Conservation (phyloP, 1,140 invertebrate species). For the Nephotettix cincticeps region DNA sequence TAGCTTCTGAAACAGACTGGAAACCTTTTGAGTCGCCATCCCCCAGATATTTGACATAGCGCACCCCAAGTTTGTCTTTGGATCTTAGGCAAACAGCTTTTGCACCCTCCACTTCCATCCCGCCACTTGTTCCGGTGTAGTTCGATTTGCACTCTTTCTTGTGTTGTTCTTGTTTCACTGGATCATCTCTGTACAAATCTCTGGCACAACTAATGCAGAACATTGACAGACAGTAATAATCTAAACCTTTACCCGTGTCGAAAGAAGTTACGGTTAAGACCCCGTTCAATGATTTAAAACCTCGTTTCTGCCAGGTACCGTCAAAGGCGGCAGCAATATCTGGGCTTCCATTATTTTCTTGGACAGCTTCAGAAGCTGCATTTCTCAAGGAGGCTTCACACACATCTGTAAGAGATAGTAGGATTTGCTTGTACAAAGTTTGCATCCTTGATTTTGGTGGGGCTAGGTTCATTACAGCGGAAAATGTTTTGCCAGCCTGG, state of each 20-base stretch:
- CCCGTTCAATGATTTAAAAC: constrained; percentile 18
- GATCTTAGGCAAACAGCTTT: constrained; percentile 36
- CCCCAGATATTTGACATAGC: constrained; percentile 15
- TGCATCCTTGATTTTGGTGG: not conserved
- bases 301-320: constrained; percentile 30
- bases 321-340: constrained; percentile 30
- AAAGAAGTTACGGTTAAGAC: constrained; percentile 2
- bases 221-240: not conserved
- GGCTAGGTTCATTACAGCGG: constrained; percentile 1
- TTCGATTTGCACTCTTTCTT: constrained; percentile 27
- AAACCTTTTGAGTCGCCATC: constrained; percentile 36
- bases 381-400: not conserved
- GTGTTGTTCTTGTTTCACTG: not conserved
- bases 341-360: constrained; percentile 10
- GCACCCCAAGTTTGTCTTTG: constrained; percentile 13
- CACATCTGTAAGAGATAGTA: not conserved
- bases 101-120: constrained; percentile 37
- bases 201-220: not conserved
- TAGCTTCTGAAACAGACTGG: not conserved
- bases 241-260: constrained; percentile 11
- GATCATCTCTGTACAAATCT: not conserved
- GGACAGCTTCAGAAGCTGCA: not conserved
- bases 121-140: constrained; percentile 35
- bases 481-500: not conserved
- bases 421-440: not conserved